Conservation (phyloP, 2,888 invertebrate species). For the Dryococelus australis region DNA sequence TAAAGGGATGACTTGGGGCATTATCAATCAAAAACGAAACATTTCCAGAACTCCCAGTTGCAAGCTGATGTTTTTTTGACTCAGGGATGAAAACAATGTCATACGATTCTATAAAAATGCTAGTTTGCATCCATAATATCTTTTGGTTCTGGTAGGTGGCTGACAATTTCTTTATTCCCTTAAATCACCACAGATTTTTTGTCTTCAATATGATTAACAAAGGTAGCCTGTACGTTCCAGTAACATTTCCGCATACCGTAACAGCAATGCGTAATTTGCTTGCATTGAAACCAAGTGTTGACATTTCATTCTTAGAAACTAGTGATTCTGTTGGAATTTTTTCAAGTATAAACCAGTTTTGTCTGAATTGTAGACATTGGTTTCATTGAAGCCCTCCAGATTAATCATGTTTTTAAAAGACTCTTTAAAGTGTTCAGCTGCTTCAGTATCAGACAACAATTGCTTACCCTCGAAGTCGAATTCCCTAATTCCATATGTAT, state of each 20-base stretch:
- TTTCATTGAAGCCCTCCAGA: background rate
- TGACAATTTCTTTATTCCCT: background rate
- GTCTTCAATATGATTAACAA: background rate
- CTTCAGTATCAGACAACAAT: background rate
- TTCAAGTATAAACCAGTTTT: background rate
- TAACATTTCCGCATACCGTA: background rate
- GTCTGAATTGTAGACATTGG: background rate
- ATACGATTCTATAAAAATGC: background rate
- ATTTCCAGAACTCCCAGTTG: constrained; percentile 17
- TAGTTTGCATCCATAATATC: background rate
- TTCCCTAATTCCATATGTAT: background rate
- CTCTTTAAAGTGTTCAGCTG: background rate
- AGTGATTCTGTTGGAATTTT: background rate
- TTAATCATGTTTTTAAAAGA: background rate
- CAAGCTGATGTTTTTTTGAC: background rate
- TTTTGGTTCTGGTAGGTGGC: background rate
- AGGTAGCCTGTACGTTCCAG: constrained; percentile 10
- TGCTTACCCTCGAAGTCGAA: background rate
- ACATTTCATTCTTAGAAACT: background rate
- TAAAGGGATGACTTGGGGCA: background rate
- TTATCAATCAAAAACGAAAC: constrained; percentile 10
- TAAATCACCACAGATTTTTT: background rate
- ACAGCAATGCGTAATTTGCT: background rate
- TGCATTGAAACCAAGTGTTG: background rate
- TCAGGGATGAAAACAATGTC: background rate